Conservation (phyloP, 2,888 invertebrate species). For the Drosophila prolongata region DNA sequence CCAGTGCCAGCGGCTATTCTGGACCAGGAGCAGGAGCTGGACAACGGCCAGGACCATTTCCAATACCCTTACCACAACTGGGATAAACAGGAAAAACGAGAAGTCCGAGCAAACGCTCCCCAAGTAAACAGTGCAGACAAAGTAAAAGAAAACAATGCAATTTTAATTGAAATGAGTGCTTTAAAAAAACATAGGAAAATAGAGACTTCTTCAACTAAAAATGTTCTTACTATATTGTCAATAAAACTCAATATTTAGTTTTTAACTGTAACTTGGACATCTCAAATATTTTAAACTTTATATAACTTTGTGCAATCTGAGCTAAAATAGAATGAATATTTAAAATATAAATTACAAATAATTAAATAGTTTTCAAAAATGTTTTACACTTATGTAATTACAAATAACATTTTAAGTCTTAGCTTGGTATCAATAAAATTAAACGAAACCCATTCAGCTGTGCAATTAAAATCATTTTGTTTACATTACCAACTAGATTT, state of each 20-base stretch:
- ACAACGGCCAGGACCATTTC: conserved; percentile 24
- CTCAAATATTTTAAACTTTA: too few species aligned
- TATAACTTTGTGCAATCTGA: too few species aligned
- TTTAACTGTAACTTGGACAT: too few species aligned
- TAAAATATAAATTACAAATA: too few species aligned
- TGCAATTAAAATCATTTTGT: conserved; percentile 35
- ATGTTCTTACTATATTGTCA: too few species aligned
- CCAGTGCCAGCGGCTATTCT: conserved; percentile 48
- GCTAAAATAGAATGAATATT: background rate
- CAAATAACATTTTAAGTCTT: background rate
- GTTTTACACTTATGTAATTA: too few species aligned
- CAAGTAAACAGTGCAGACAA: conserved; percentile 82
- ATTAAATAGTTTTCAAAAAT: background rate
- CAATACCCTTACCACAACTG: conserved; percentile 28
- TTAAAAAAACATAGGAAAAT: conserved; percentile 28
- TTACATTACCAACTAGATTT: conserved; percentile 32
- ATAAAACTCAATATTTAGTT: too few species aligned
- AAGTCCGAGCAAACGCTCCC: conserved; percentile 59
- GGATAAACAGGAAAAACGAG: conserved; percentile 18
- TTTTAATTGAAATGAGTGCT: conserved; percentile 84
- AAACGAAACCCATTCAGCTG: conserved; percentile 17
- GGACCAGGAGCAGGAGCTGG: conserved; percentile 12
- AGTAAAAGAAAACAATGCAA: conserved; percentile 85
- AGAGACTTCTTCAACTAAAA: background rate
- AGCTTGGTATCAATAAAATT: conserved; percentile 11